Conservation (phyloP, 2,797 vertebrate species). For the Limosa lapponica region DNA sequence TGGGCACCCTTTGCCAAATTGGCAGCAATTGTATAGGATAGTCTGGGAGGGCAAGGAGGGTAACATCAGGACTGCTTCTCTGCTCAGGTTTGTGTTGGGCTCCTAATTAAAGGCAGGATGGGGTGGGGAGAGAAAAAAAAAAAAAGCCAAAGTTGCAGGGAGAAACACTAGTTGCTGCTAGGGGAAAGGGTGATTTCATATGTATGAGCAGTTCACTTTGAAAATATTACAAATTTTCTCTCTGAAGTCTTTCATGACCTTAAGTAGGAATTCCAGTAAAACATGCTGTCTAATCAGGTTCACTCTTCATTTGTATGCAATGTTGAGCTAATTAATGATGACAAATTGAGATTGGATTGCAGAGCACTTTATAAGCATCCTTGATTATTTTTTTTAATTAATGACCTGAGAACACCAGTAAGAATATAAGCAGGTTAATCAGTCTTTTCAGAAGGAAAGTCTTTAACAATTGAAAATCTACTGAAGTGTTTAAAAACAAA, state of each 20-base stretch:
- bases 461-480: conserved; percentile 24
- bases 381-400: conserved; percentile 56
- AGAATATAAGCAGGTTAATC: conserved; percentile 31
- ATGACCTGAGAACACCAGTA: background rate
- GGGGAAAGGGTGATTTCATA: conserved; percentile 6
- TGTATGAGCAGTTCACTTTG: conserved; percentile 21
- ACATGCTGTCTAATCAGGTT: conserved; percentile 58
- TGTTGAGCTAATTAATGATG: conserved; percentile 64
- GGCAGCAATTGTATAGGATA: background rate
- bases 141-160: background rate
- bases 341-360: conserved; percentile 72
- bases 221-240: conserved; percentile 27
- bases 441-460: conserved; percentile 42
- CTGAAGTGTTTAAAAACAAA: conserved; percentile 6
- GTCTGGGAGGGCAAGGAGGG: background rate
- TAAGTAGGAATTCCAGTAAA: conserved; percentile 65
- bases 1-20: background rate
- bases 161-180: background rate
- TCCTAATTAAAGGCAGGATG: fast-evolving
- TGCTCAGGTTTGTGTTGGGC: background rate
- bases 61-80: background rate
- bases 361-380: conserved; percentile 55
- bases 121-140: fast-evolving
- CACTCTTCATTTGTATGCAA: conserved; percentile 56
- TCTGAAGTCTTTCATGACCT: conserved; percentile 50